A percentile compares a stretch with the other conserved stretches of the same genome.
Evolutionary conservation across 1,140 invertebrate genomes (phyloP).

Genomic region (Chelonus insularis): DNA sequence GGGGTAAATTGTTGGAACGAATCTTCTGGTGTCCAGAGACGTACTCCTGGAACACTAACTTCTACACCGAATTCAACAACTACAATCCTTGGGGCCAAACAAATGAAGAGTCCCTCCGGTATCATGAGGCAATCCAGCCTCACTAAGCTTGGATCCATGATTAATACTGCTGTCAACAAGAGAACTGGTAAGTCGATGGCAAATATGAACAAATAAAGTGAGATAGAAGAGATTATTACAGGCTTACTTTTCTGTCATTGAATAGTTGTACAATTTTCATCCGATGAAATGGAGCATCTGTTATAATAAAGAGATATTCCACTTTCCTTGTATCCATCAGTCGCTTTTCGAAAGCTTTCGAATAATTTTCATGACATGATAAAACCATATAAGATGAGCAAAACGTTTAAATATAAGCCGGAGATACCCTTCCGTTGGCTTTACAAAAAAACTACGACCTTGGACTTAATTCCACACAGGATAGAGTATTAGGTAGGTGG

Average conservation of each 20-base stretch:
- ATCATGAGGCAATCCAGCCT: slow-evolving; percentile 71
- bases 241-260: no score
- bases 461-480: slow-evolving; percentile 24
- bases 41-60: slow-evolving; percentile 39
- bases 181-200: slow-evolving; percentile 47
- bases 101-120: slow-evolving; percentile 58
- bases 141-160: slow-evolving; percentile 68
- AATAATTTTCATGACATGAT: background rate
- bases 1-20: slow-evolving; percentile 48
- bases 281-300: background rate
- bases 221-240: no score
- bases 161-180: slow-evolving; percentile 67
- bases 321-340: background rate
- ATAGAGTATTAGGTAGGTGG: slow-evolving; percentile 25
- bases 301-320: background rate
- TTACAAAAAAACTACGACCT: slow-evolving; percentile 24
- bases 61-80: slow-evolving; percentile 19
- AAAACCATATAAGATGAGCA: slow-evolving; percentile 18
- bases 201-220: no score
- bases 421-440: slow-evolving; percentile 16
- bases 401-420: slow-evolving; percentile 1
- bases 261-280: no score
- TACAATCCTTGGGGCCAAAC: slow-evolving; percentile 43
- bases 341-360: background rate
- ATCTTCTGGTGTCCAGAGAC: slow-evolving; percentile 38